Evolutionary conservation across 1,140 invertebrate species (phyloP).

Genomic region (Trinorchestia longiramus): DNA sequence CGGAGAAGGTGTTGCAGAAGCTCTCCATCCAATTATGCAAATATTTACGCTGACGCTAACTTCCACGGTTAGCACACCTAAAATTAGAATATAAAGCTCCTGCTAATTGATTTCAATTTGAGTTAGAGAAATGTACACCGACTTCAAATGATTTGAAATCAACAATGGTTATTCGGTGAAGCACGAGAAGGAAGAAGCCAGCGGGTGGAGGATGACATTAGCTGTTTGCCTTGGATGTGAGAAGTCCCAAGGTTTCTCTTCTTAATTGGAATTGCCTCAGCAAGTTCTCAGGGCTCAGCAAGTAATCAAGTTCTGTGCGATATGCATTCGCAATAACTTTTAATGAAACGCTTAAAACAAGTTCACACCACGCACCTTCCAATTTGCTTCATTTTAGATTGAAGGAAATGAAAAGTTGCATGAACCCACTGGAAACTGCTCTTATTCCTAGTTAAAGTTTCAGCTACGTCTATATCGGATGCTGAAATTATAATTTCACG

Average conservation of each 20-base stretch:
- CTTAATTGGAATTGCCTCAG: background rate
- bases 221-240: background rate
- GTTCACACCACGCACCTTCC: background rate
- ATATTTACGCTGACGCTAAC: background rate
- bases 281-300: background rate
- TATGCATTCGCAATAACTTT: constrained; percentile 1
- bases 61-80: background rate
- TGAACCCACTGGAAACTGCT: background rate
- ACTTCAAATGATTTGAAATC: background rate
- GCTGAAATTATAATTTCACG: background rate
- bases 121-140: background rate
- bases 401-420: background rate
- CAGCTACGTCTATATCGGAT: background rate
- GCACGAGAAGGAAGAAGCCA: background rate
- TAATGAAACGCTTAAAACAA: background rate
- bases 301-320: background rate
- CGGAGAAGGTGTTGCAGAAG: background rate
- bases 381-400: background rate
- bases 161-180: background rate
- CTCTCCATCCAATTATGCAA: background rate
- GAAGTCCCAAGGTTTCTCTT: background rate
- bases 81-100: background rate
- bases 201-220: background rate
- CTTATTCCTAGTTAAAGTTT: background rate
- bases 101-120: background rate